A percentile compares a stretch with the other conserved stretches of the same genome.
phyloP scores from a whole-genome alignment of 2,113 vertebrate genomes.

The Oreochromis spilurus region DNA sequence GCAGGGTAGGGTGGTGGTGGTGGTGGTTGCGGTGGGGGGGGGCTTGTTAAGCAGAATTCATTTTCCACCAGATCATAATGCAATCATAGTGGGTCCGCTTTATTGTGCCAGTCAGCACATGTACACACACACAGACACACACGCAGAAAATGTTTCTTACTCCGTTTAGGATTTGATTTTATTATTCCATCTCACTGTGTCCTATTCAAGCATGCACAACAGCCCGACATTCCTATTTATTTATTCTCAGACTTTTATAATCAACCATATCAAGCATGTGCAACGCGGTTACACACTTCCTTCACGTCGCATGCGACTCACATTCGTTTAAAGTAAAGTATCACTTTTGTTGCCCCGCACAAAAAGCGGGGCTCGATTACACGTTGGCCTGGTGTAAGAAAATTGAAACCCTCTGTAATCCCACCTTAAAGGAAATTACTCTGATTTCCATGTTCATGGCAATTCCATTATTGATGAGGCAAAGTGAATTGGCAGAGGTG shows the following conservation, averaged over 20 bases:
- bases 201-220: conserved; percentile 66
- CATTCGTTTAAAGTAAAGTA: conserved; percentile 30
- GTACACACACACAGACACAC: not conserved
- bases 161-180: conserved; percentile 65
- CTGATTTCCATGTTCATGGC: conserved; percentile 56
- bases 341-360: conserved; percentile 26
- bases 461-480: conserved; percentile 71
- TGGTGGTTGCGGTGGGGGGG: not conserved
- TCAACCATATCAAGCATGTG: conserved; percentile 55
- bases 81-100: conserved; percentile 58
- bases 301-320: conserved; percentile 15
- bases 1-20: not conserved
- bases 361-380: conserved; percentile 27
- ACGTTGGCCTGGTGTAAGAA: conserved; percentile 33
- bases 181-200: conserved; percentile 74
- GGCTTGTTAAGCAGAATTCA: conserved; percentile 63
- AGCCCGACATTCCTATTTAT: conserved; percentile 58
- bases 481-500: conserved; percentile 60
- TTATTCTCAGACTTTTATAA: conserved; percentile 60
- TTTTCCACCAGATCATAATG: conserved; percentile 67
- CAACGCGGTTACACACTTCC: conserved; percentile 19
- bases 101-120: conserved; percentile 57
- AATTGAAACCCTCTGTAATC: conserved; percentile 50
- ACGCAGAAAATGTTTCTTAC: conserved; percentile 42
- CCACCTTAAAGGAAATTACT: conserved; percentile 60